Base-by-base conservation (phyloP, 2,888 invertebrate genomes). In the Diarsia dahlii region DNA sequence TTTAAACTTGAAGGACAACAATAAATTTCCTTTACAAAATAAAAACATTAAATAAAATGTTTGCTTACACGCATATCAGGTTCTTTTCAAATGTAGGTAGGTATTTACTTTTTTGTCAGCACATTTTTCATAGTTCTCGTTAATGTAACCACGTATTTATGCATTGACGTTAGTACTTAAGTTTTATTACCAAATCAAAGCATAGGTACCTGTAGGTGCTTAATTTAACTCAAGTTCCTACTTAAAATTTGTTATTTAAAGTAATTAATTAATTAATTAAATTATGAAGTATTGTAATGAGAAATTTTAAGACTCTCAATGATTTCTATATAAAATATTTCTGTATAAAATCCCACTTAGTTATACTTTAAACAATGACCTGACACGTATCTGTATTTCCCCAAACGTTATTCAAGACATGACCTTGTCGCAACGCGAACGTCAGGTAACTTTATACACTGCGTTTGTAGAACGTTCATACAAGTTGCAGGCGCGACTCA, bases 351-450 rank as follows among this genome's bases (percentile, higher is more conserved):
- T 39, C 39, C 18, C 12, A 39, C 10, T 46, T n/a, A 34, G 15
- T 6, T 46, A 34, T 46, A 70, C 56, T 60, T 68, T 74, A 13
- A 82, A 84, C 75, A 85, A 63, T 72, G 58, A 73, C 18, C 13
- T 71, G 34, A 52, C 48, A 64, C 39, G 58, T 73, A 52, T 70
- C 13, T 71, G 77, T 84, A 56, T 73, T 84, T 78, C 63, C 73
- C 39, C 74, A 66, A 79, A 58, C 50, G 65, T 72, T 67, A 46
- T 75, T 65, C 39, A 66, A 76, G 62, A 64, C 5, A 1, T 71
- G 82, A 80, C 84, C 84, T 86, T 82, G 84, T 68, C 39, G 39
- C 15, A 48, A 54, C n/a, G n/a, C n/a, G n/a, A n/a, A n/a, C 28
- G 73, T 63, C 58, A 70, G 52, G 68, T 71, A 66, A 73, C 56